Percentiles rank a stretch among this genome's conserved stretches.
Conservation (phyloP, 2,113 vertebrate genomes). For the Tachysurus fulvidraco region DNA sequence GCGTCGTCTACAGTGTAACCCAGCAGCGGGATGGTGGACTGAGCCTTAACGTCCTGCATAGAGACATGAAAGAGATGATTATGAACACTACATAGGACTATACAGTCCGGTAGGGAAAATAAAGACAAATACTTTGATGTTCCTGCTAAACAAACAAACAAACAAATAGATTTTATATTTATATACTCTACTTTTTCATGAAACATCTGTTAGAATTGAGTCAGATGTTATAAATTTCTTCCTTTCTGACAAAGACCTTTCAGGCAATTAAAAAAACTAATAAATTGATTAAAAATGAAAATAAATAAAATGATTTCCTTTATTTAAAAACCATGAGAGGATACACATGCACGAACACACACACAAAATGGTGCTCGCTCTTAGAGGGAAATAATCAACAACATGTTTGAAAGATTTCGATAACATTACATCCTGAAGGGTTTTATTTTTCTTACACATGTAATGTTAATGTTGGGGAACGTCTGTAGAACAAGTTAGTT, state of each 20-base stretch:
- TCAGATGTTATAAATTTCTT: background rate
- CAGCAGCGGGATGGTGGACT: constrained; percentile 91
- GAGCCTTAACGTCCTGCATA: constrained; percentile 90
- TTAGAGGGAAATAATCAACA: background rate
- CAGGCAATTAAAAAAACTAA: background rate
- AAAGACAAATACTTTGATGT: background rate
- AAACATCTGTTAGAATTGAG: background rate
- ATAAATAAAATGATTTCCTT: background rate
- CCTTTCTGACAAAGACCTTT: too few species aligned
- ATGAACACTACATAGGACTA: background rate
- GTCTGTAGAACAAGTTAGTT: background rate
- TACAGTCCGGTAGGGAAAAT: background rate
- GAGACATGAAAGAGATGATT: background rate
- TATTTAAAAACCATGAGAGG: background rate
- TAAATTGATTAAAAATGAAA: background rate
- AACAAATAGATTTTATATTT: too few species aligned
- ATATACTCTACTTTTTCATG: background rate
- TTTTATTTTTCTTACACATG: background rate
- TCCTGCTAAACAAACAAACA: background rate
- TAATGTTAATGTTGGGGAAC: background rate
- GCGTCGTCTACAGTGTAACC: constrained; percentile 88
- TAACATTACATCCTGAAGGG: background rate
- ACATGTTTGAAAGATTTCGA: background rate
- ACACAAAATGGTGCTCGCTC: background rate
- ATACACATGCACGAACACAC: too few species aligned